Evolutionary conservation across 2,888 invertebrate genomes (phyloP), one percentile per base, ranked within the genome.

Genomic region (Heliconius aoede): DNA sequence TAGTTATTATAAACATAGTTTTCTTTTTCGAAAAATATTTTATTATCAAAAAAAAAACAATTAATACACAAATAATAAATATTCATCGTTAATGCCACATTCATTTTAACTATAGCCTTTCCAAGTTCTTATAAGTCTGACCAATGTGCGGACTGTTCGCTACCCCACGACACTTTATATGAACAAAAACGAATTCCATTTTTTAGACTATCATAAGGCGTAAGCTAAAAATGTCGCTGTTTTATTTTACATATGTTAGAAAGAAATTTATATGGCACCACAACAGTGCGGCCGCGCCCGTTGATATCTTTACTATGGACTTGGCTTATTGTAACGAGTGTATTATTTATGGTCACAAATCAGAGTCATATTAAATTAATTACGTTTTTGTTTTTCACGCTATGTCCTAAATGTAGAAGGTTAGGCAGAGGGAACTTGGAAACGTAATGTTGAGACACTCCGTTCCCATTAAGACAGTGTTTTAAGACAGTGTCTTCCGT

Each of bases 271-370:
- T 79, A 81, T 72, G 80, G 73, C 76, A 76, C 76, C 65, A 28
- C n/a, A 64, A 67, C 61, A 36, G 72, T 77, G 65, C 73, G 51
- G 60, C 30, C 40, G 78, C 74, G 77, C 81, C 71, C 82, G 82
- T 93, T 92, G 91, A 93, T 86, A 88, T 93, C 92, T 91, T 92
- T 92, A 89, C 83, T 90, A 89, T 85, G 30, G 62, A 36, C 32
- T 32, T 58, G 4, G 13, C 60, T 28, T 21, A 58, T 58, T 51
- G 9, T 32, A 62, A 32, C 4, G 62, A 32, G 30, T 30, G 7
- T 21, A 21, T 15, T 26, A 46, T 46, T 36, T 36, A 36, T 46
- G 18, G 2, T 46, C 18, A 46, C 46, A 46, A 46, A 46, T 46
- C 7, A 0, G 18, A 1, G 18, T 4, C 5, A 46, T 18, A 40